Base-by-base conservation (phyloP, 2,888 invertebrate genomes). In the Catocala fraxini region DNA sequence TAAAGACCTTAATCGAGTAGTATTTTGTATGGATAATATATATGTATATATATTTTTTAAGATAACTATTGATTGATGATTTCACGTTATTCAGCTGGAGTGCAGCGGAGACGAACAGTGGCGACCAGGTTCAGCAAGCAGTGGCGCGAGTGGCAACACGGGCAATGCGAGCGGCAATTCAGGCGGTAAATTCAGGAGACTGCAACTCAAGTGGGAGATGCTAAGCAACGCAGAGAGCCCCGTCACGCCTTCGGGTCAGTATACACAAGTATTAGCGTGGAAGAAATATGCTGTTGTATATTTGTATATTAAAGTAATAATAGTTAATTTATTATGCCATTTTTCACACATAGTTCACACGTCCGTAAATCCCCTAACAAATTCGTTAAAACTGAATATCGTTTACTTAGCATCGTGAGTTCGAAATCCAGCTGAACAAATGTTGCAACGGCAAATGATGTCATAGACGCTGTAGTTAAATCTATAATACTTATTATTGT, bases 131-230 rank as follows among this genome's bases (percentile, higher is more conserved):
- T 94, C 94, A 0, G 93, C 92, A 6, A 90, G 90, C 62, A 93
- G 93, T 68, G 88, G 89, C 15, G 91, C 89, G 15, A 92, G 93
- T 70, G 90, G 81, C 12, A 89, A 90, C 70, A 90, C 92, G 0
- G 87, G 89, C 61, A 96, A 95, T 55, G 96, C 96, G 15, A 92
- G 90, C 80, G 89, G 88, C 75, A 87, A 92, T 74, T 96, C 96
- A 6, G 96, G 96, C 9, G 95, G 95, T 65, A 96, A 97, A 81
- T 97, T 97, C 91, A 95, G 96, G 25, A 95, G 96, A 69, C 89
- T 97, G 63, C 97, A 97, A 81, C 96, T 97, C 82, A 97, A 97
- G 81, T 97, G 97, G 97, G 97, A 97, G 84, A 95, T 97, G 91
- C 93, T 97, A 70, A 96, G 96, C 72, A 91, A 89, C 65, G 93